Base-by-base conservation (phyloP, 2,797 vertebrate genomes). In the Myiothlypis coronata region DNA sequence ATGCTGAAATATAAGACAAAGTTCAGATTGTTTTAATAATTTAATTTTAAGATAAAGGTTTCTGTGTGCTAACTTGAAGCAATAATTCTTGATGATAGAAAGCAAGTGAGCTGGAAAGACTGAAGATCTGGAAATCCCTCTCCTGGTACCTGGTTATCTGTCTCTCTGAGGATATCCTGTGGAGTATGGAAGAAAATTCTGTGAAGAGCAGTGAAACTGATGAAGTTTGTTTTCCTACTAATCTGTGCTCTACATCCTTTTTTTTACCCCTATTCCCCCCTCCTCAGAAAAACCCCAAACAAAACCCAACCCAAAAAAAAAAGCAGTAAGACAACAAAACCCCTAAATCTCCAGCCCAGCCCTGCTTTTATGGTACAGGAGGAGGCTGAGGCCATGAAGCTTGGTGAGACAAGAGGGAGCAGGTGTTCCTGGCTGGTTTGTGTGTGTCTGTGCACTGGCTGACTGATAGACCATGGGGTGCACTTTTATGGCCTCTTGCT, bases 1-100 rank as follows among this genome's bases (percentile, higher is more conserved):
- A 79, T 76, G 23, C 76, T 87, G 78, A 81, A 85, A 83, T 88
- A 57, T 11, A 50, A 89, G 87, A 57, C 32, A 53, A 72, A 80
- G 26, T 83, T 75, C 46, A 70, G 43, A 17, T 79, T 70, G 21
- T 55, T 90, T 82, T 52, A 76, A 77, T 77, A 79, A 82, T 91
- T 89, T 63, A 89, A 61, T 61, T 90, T 90, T 93, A 92, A 94
- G 35, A 75, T 71, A 77, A 63, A 89, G 71, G 74, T 80, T 72
- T 83, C 75, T 85, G 34, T 41, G 49, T 22, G 80, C 60, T 75
- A 64, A 90, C 69, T 77, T 79, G 61, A 88, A 91, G 63, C 63
- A 89, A 32, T 95, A 87, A 83, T 68, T 93, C 83, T 81, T 88
- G 32, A 14, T 76, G 50, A 89, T 70, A 63, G 53, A 82, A 94